Evolutionary conservation across 2,113 vertebrate genomes (phyloP), one percentile per base, ranked within the genome.

Genomic region (Pluvianellus socialis): DNA sequence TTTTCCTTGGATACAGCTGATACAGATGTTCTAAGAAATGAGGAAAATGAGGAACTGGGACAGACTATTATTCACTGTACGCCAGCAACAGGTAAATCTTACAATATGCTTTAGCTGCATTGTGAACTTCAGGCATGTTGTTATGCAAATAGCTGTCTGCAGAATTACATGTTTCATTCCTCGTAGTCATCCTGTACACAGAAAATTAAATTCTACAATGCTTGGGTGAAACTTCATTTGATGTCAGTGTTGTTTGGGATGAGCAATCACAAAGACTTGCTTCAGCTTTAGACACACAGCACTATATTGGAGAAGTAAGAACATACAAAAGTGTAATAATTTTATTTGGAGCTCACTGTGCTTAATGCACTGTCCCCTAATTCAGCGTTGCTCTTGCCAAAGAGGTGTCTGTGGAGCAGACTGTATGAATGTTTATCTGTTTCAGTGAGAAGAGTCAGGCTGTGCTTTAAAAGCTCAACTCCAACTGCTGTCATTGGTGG

Each of bases 51-150:
- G 88, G 99, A 99, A 87, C 97, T 98, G 40, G 97, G 98, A 73
- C 98, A 99, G 47, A 97, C 99, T 93, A 97, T 99, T 74, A 98
- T 99, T 98, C 99, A 99, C 92, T 99, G 99, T 92, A 99, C 98
- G 58, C 99, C 99, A 65, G 98, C 99, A 45, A 99, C 99, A 98
- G 99, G 99, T 99, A 98, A 95, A 81, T 66, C 28, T 59, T 38
- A 2, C 0, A 10, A 28, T 17, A 21, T 76, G 45, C 63, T 91
- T 72, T 45, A 79, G 53, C 59, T 45, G 58, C 67, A 14, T 13
- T 63, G 40, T 35, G 59, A 86, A 73, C 79, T 94, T 72, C 22
- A 71, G 80, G 63, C 38, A 30, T 15, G 32, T 38, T 50, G 23
- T 92, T 88, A 76, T 26, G 52, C 72, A 86, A 72, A 88, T 49